Evolutionary conservation across 2,113 vertebrate genomes (phyloP).

Genomic region (Dipodomys ordii): DNA sequence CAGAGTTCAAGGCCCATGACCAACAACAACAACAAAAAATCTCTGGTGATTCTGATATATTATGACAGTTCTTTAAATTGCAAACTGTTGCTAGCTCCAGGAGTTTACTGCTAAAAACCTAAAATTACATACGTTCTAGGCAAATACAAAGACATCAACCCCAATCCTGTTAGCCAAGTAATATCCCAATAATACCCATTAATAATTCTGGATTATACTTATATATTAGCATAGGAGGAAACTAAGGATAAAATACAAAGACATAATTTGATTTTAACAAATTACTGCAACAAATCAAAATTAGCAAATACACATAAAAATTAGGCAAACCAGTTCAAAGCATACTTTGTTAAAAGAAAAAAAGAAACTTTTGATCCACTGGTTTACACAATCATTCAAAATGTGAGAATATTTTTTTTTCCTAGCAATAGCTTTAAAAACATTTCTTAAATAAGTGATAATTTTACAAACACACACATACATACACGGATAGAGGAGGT

Average conservation of each 20-base stretch:
- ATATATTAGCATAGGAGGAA: not conserved
- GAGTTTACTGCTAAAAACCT: not conserved
- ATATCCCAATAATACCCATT: not conserved
- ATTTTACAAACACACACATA: not conserved
- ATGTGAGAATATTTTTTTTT: not conserved
- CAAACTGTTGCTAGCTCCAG: not conserved
- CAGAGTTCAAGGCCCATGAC: no score
- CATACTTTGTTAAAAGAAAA: not conserved
- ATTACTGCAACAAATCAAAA: not conserved
- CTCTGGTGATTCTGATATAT: not conserved
- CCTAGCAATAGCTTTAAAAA: not conserved
- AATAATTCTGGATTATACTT: not conserved
- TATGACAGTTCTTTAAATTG: not conserved
- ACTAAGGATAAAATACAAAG: not conserved
- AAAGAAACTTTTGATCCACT: not conserved
- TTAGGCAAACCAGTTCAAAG: not conserved
- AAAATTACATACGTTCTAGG: not conserved
- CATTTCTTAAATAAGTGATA: conserved; percentile 14
- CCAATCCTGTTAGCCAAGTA: not conserved
- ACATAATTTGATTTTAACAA: conserved; percentile 2
- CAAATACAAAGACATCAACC: not conserved
- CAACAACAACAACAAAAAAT: not conserved
- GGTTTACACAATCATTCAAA: not conserved
- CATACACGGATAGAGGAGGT: not conserved
- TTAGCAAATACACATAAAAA: conserved; percentile 38